These are phyloP conservation scores for Dromaius novaehollandiae DNA, from an alignment of 2,113 vertebrate genomes.

Conservation along the genomic window DNA sequence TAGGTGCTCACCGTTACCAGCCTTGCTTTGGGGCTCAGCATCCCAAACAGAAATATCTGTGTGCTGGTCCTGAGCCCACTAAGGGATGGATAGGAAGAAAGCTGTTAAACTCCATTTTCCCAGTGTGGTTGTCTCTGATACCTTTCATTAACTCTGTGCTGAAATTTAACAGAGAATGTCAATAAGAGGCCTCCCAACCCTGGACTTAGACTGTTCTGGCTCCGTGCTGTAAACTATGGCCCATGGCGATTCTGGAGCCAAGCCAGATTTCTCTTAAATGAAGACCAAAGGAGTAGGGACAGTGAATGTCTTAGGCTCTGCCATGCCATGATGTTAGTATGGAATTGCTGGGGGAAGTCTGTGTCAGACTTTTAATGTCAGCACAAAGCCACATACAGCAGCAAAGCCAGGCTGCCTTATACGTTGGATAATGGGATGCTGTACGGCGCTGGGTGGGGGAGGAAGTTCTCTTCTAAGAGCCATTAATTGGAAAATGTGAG, in stretches of 20 bases:
- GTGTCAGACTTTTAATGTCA: not conserved
- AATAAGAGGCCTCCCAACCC: accelerated
- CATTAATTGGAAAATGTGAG: not conserved
- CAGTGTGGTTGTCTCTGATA: no score
- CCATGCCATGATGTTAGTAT: not conserved
- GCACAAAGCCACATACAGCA: no score
- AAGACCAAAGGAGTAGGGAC: not conserved
- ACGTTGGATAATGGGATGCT: not conserved
- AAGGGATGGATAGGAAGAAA: not conserved
- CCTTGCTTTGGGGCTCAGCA: not conserved
- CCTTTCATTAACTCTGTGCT: not conserved
- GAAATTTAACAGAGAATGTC: not conserved
- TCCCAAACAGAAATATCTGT: not conserved
- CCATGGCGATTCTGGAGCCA: not conserved
- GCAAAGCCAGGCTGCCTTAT: not conserved
- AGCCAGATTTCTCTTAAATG: not conserved
- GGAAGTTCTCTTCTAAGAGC: not conserved
- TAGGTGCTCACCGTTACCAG: not conserved
- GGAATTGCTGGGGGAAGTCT: not conserved
- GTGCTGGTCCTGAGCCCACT: not conserved
- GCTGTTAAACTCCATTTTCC: not conserved
- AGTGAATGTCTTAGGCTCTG: not conserved
- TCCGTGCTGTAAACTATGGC: not conserved
- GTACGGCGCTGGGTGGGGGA: not conserved
- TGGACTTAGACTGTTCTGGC: not conserved